Base-by-base conservation (phyloP, 2,797 vertebrate genomes). In the Limnodromus scolopaceus region DNA sequence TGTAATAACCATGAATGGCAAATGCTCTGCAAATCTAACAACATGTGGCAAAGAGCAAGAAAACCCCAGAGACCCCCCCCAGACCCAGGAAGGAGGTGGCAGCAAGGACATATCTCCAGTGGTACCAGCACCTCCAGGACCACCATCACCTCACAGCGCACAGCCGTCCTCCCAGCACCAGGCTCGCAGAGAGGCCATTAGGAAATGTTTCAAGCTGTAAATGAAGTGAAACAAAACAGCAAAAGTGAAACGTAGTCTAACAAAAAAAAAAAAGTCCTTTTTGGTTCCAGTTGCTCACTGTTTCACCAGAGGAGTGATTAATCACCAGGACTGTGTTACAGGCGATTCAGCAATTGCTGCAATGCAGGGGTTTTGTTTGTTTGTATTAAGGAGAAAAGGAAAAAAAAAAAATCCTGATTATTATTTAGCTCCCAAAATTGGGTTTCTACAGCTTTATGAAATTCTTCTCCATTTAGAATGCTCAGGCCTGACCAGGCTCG, bases 321-420 rank as follows among this genome's bases (percentile, higher is more conserved):
- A 96, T 96, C 94, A 96, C 96, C 64, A 38, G 81, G 79, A 68
- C 78, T 80, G n/a, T 75, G 90, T 82, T 84, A 83, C 41, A 70
- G 81, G 64, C 76, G 0, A 75, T 72, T 91, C 92, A 63, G 89
- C 92, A 66, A 16, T 4, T 94, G 96, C 96, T 95, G 95, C 96
- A 96, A 92, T 97, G 92, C 96, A 95, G 95, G 78, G 94, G 81
- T 84, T 96, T 95, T 87, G 93, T 92, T 96, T 89, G 89, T 91
- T 93, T 89, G 81, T 70, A 71, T 66, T 65, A 66, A 51, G 41
- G 55, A 89, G 55, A 80, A 94, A 39, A 41, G 53, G 16, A 16
- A 1, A 10, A 28, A 16, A 28, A 16, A 5, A 38, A 45, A 71
- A 1, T 2, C 10, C 38, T 10, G n/a, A 45, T 70, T 45, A 19